phyloP scores from a whole-genome alignment of 2,888 invertebrate genomes.

The Craniophora ligustri region DNA sequence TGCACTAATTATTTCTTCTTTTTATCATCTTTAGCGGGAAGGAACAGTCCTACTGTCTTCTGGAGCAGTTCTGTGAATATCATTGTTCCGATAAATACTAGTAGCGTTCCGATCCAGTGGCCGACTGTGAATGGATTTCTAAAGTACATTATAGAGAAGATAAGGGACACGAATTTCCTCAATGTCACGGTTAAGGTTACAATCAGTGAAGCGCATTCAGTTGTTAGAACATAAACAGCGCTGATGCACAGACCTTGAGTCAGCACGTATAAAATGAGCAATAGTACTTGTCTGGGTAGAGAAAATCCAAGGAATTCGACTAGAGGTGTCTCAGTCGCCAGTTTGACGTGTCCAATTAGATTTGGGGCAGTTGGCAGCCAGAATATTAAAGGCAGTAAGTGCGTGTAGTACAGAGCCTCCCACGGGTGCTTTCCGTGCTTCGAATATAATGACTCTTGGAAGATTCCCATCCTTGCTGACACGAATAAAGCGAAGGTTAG shows the following conservation, averaged over 20 bases:
- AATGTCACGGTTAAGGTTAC: slow-evolving; percentile 98
- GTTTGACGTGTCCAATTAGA: slow-evolving; percentile 92
- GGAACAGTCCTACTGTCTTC: slow-evolving; percentile 76
- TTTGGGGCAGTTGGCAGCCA: slow-evolving; percentile 94
- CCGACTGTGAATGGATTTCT: slow-evolving; percentile 96
- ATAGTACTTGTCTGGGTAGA: slow-evolving; percentile 93
- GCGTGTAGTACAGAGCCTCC: slow-evolving; percentile 96
- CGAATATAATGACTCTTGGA: slow-evolving; percentile 95
- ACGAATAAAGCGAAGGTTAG: slow-evolving; percentile 96
- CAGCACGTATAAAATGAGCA: slow-evolving; percentile 93
- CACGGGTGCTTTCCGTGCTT: slow-evolving; percentile 97
- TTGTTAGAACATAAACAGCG: slow-evolving; percentile 97
- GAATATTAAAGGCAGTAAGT: slow-evolving; percentile 96
- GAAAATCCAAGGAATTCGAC: slow-evolving; percentile 89
- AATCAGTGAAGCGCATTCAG: slow-evolving; percentile 97
- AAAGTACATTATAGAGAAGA: slow-evolving; percentile 99
- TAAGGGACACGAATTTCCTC: slow-evolving; percentile 97
- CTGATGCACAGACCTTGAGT: slow-evolving; percentile 98
- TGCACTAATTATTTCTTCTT: slow-evolving; percentile 71
- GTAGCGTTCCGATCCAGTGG: slow-evolving; percentile 96
- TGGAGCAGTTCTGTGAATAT: slow-evolving; percentile 95
- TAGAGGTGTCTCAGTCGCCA: slow-evolving; percentile 91
- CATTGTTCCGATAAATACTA: slow-evolving; percentile 97
- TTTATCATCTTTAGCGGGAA: slow-evolving; percentile 67
- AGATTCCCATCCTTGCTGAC: slow-evolving; percentile 98